Conservation (phyloP, 2,797 vertebrate species). For the Otus scops region DNA sequence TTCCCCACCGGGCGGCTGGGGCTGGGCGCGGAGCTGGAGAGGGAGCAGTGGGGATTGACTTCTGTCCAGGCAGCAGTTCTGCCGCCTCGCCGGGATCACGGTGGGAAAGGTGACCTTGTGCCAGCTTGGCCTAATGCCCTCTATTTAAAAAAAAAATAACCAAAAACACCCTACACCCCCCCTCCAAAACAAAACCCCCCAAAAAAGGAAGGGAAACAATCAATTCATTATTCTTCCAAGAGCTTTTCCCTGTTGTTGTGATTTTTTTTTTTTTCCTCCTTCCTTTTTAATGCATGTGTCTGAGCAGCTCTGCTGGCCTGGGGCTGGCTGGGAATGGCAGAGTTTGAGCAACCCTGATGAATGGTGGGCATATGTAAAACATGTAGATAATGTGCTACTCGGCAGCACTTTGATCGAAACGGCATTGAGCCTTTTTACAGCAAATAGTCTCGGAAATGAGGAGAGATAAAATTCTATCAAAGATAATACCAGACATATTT, state of each 20-base stretch:
- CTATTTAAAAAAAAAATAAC: not conserved
- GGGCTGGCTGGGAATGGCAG: not conserved
- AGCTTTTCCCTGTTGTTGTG: not conserved
- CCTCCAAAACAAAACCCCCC: too few species aligned
- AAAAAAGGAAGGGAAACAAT: not conserved
- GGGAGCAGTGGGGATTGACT: not conserved
- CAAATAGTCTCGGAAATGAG: conserved; percentile 65
- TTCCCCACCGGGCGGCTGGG: not conserved
- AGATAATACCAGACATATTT: conserved; percentile 75
- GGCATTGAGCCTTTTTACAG: conserved; percentile 10
- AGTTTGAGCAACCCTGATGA: conserved; percentile 40
- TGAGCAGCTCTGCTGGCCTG: conserved; percentile 19
- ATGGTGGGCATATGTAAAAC: conserved; percentile 42
- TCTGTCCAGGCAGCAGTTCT: conserved; percentile 30
- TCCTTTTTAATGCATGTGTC: not conserved
- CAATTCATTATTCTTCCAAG: conserved; percentile 4
- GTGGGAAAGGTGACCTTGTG: conserved; percentile 75
- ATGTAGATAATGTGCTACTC: not conserved
- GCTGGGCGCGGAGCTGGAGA: not conserved
- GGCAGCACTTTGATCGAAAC: conserved; percentile 13
- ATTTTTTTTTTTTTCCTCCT: not conserved
- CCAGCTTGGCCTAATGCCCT: conserved; percentile 26
- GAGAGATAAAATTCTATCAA: conserved; percentile 72
- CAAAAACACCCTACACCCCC: too few species aligned
- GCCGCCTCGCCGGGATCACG: not conserved